Base-by-base conservation (phyloP, 2,797 vertebrate genomes). In the Hozukius guyotensis region DNA sequence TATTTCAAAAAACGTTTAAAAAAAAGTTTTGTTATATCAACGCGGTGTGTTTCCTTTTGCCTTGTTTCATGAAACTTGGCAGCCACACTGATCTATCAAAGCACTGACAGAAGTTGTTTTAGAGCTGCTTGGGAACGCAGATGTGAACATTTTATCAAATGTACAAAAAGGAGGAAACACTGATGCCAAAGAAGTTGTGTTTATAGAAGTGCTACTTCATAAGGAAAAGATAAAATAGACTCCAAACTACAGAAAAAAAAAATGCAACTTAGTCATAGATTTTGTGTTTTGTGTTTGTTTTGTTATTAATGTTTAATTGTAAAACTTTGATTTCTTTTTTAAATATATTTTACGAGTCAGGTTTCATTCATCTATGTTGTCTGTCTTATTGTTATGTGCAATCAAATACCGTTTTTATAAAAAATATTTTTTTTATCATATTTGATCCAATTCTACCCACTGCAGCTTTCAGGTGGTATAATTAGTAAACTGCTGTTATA, bases 321-420 rank as follows among this genome's bases (percentile, higher is more conserved):
- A 74, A 64, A 56, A 29, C 6, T 11, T 65, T 3, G 36, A 46
- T 16, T 31, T 11, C 1, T 13, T 18, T 11, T 29, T 20, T 46
- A 18, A 46, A 46, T 62, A 9, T n/a, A 70, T 13, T 34, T 25
- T 20, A 34, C 2, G 8, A 62, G 57, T 24, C n/a, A 6, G 27
- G 8, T 25, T 11, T 52, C 46, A 24, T 57, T 14, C 8, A n/a
- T 66, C n/a, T 10, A 6, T 32, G n/a, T 20, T 27, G 3, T 10
- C 1, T 9, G 22, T 34, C 3, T 59, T 32, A 31, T 31, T 32
- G 36, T 5, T 13, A 1, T 38, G 38, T 6, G 38, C 2, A 42
- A 42, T 0, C 38, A 42, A 42, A 42, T 6, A 38, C 12, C 2
- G 0, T 38, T 38, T 31, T 38, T 38, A 1, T 38, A 38, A 5